Evolutionary conservation across 2,113 vertebrate species (phyloP).

Genomic region (Pontoporia blainvillei): DNA sequence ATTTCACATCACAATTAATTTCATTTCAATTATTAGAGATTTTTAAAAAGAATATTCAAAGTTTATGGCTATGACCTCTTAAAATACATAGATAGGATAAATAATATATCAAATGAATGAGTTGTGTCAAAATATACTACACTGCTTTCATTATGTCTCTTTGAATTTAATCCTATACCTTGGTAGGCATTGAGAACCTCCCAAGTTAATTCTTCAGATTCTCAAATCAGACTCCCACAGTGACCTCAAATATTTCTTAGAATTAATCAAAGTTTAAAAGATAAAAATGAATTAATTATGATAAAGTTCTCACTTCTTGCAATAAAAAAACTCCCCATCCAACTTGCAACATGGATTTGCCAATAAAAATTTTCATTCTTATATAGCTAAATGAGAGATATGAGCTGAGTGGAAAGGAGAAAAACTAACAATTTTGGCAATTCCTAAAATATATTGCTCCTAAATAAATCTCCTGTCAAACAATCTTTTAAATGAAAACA

Average conservation of each 20-base stretch:
- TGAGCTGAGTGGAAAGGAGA: not conserved
- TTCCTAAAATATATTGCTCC: not conserved
- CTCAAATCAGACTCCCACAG: not conserved
- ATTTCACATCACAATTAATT: conserved; percentile 49
- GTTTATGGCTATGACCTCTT: conserved; percentile 46
- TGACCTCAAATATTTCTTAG: conserved; percentile 41
- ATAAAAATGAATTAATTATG: conserved; percentile 48
- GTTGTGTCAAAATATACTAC: conserved; percentile 45
- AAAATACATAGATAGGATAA: conserved; percentile 51
- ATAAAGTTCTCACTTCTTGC: not conserved
- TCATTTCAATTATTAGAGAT: conserved; percentile 57
- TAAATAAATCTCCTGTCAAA: not conserved
- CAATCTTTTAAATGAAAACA: not conserved
- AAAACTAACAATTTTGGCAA: not conserved
- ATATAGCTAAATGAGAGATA: conserved; percentile 11
- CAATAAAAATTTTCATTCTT: conserved; percentile 45
- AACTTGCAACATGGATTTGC: not conserved
- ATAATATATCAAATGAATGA: conserved; percentile 62
- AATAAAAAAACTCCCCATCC: not conserved
- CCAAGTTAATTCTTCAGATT: conserved; percentile 43
- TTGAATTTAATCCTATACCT: conserved; percentile 38
- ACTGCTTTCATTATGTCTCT: conserved; percentile 12
- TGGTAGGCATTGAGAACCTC: not conserved
- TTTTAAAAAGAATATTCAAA: conserved; percentile 53
- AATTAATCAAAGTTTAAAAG: conserved; percentile 47